A percentile compares a stretch with the other conserved stretches of the same genome.
phyloP scores from a whole-genome alignment of 2,113 vertebrate species.

The Condylura cristata region DNA sequence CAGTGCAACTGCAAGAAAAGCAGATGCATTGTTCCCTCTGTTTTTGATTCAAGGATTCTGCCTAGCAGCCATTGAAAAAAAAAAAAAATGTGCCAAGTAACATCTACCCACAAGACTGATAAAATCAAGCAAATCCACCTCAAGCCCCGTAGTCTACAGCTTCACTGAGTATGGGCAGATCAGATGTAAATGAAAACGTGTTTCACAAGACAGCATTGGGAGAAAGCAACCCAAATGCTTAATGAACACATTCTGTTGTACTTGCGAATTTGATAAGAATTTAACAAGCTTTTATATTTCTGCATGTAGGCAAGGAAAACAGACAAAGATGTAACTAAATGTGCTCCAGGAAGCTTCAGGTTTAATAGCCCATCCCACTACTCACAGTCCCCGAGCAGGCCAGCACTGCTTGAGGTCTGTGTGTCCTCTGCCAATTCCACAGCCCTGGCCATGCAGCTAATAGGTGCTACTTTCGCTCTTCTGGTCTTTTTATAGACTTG shows the following conservation, averaged over 20 bases:
- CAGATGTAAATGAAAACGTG: background rate
- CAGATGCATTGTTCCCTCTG: background rate
- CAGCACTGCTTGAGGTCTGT: background rate
- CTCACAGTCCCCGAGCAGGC: background rate
- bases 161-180: background rate
- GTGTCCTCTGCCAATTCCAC: background rate
- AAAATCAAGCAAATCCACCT: background rate
- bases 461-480: background rate
- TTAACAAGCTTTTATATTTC: background rate
- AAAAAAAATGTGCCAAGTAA: background rate
- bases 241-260: background rate
- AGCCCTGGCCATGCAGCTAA: conserved; percentile 2
- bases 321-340: background rate
- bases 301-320: background rate
- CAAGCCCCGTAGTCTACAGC: background rate
- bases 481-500: conserved; percentile 21
- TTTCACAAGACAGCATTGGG: background rate
- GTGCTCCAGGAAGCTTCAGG: conserved; percentile 3
- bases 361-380: background rate
- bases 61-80: background rate
- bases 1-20: background rate
- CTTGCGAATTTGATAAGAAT: background rate
- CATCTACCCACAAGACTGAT: background rate
- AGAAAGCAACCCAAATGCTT: background rate
- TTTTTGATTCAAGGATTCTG: background rate